Conservation (phyloP, 2,888 invertebrate genomes). For the Theodoxus fluviatilis region DNA sequence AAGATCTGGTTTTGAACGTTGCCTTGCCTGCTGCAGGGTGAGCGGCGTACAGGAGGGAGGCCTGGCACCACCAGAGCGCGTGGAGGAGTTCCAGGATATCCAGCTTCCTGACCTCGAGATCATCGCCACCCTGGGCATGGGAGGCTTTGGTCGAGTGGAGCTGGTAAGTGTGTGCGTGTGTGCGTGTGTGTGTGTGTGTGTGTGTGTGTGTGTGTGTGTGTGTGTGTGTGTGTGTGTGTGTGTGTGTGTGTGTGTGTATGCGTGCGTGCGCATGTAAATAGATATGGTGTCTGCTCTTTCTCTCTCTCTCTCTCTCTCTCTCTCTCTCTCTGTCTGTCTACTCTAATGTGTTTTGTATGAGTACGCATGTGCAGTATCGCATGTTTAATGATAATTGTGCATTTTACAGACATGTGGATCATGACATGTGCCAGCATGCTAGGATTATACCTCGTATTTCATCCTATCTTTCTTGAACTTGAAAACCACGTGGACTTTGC, state of each 20-base stretch:
- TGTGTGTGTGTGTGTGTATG: neutral
- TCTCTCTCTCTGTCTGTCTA: constrained; percentile 14
- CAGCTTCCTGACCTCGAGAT: constrained; percentile 81
- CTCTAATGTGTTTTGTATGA: too few relatives aligned
- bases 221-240: constrained; percentile 64
- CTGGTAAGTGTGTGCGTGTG: constrained; percentile 69
- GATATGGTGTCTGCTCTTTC: neutral
- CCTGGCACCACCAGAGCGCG: constrained; percentile 1
- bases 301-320: constrained; percentile 8
- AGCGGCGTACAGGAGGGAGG: too few relatives aligned
- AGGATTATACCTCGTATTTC: too few relatives aligned
- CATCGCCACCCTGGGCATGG: constrained; percentile 86
- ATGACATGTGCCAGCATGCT: too few relatives aligned
- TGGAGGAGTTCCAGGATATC: constrained; percentile 71
- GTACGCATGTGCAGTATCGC: neutral
- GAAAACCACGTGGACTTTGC: neutral
- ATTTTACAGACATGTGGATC: neutral
- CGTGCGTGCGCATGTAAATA: too few relatives aligned
- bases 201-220: constrained; percentile 66
- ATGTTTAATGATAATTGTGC: neutral
- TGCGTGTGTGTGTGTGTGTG: neutral
- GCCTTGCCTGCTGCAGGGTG: too few relatives aligned
- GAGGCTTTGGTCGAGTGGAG: constrained; percentile 90
- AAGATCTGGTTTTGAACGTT: too few relatives aligned
- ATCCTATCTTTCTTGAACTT: too few relatives aligned